Base-by-base conservation (phyloP, 2,113 vertebrate genomes). In the Grammomys surdaster region DNA sequence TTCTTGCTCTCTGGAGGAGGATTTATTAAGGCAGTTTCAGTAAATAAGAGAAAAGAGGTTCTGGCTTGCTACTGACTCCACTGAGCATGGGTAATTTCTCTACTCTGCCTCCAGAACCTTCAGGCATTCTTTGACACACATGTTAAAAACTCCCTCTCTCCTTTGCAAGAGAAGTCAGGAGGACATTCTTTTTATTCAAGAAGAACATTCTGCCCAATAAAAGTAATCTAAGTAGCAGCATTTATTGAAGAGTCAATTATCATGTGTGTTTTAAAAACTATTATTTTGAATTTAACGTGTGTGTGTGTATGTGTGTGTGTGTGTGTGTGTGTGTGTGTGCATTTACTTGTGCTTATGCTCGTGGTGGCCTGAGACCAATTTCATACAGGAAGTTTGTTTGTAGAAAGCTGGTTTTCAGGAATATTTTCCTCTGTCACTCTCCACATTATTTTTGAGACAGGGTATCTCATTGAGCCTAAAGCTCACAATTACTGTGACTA, bases 1-100 rank as follows among this genome's bases (percentile, higher is more conserved):
- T 97, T 84, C 82, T 94, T 97, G 78, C 96, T 98, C 97, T 98
- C 93, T 87, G 93, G 94, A 95, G 94, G 22, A 97, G 56, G 95
- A 85, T 89, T 89, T 96, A 97, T 97, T 96, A 96, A 96, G 78
- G 54, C 88, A 88, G 85, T 97, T 92, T 96, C 76, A 96, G 89
- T 94, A 96, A 98, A 97, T 91, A 86, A 97, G 69, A 46, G 73
- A 90, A 86, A 95, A 97, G 81, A 91, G 76, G 63, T 81, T 78
- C 94, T 26, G 5, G 84, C 92, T 97, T 95, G 76, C 4, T 73
- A 43, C 88, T 94, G 92, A 93, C 94, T 94, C 93, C 88, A 69
- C 16, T 58, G 54, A 33, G 5, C 0, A 1, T 89, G 46, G 78
- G 86, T 94, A 91, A 67, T 92, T 72, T 88, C 28, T 73, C 60